Base-by-base conservation (phyloP, 2,888 invertebrate genomes). In the Bembecia ichneumoniformis region DNA sequence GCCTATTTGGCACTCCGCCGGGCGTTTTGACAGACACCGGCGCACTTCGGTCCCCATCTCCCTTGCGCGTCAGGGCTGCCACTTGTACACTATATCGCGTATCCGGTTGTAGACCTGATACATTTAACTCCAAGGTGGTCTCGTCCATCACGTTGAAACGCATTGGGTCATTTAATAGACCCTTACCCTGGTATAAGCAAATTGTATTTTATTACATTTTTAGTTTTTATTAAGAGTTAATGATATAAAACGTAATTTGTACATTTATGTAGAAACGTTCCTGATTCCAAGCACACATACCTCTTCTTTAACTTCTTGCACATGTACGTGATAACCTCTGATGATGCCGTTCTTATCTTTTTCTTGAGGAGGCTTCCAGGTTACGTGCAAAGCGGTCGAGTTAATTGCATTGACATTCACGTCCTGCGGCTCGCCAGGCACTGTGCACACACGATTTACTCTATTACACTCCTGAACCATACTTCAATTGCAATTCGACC, bases 341-440 rank as follows among this genome's bases (percentile, higher is more conserved):
- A 99, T 97, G 59, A 98, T 94, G 46, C 98, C 98, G 74, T 98
- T 97, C 56, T 95, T 92, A 66, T 98, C 97, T 68, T 95, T 95
- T 61, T 94, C 93, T 53, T 91, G 90, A 0, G 99, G 99, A 5
- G 96, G 94, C 70, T 96, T 94, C 99, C 99, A 99, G 55, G 93
- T 91, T 48, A 99, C 96, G 76, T 93, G 93, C 60, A 99, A 93
- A 36, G 97, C 92, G n/a, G 98, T 98, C 1, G 99, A 98, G 88
- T 98, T 99, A 73, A 98, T 89, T 16, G 96, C 91, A 54, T 90
- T 91, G 44, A 94, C 94, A 80, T 93, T 93, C 56, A 99, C 96
- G 69, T 96, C 95, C 81, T 95, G 94, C 47, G 99, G 99, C 84
- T 97, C 95, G 58, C 98, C 98, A 64, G 99, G 99, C 90, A 99